phyloP scores from a whole-genome alignment of 2,113 vertebrate genomes.

The Bostrychus sinensis region DNA sequence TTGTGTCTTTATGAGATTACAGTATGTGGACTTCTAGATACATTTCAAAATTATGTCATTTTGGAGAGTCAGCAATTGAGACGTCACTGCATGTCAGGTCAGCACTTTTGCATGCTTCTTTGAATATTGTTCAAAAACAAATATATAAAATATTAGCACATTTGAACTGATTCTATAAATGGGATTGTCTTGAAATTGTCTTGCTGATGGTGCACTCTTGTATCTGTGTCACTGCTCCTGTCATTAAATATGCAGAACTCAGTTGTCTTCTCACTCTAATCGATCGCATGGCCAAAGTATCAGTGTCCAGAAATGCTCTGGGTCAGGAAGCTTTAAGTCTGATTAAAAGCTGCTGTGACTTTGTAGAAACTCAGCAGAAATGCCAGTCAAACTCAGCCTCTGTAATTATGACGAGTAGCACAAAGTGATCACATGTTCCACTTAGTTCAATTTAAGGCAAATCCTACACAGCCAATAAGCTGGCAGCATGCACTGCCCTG shows the following conservation, averaged over 20 bases:
- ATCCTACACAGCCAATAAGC: constrained; percentile 47
- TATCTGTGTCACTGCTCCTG: constrained; percentile 29
- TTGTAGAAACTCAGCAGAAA: constrained; percentile 20
- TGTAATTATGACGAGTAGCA: constrained; percentile 34
- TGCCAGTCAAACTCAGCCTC: constrained; percentile 23
- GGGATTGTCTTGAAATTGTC: constrained; percentile 13
- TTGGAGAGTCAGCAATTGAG: not conserved
- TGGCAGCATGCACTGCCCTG: constrained; percentile 36
- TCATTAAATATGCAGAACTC: constrained; percentile 64
- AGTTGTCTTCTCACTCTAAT: constrained; percentile 42
- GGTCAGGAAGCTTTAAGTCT: constrained; percentile 42
- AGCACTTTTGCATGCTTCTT: not conserved
- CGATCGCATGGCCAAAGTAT: constrained; percentile 39
- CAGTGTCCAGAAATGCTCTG: constrained; percentile 51
- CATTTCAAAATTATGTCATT: not conserved
- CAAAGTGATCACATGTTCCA: constrained; percentile 45
- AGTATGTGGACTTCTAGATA: not conserved
- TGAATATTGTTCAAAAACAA: not conserved
- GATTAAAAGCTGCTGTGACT: constrained; percentile 40
- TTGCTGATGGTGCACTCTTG: constrained; percentile 9
- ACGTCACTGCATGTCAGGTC: not conserved
- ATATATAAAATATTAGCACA: not conserved
- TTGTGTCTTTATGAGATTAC: not conserved
- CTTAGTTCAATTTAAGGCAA: constrained; percentile 50
- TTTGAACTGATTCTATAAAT: not conserved